phyloP scores from a whole-genome alignment of 2,888 invertebrate genomes.

The Caenorhabditis auriculariae region DNA sequence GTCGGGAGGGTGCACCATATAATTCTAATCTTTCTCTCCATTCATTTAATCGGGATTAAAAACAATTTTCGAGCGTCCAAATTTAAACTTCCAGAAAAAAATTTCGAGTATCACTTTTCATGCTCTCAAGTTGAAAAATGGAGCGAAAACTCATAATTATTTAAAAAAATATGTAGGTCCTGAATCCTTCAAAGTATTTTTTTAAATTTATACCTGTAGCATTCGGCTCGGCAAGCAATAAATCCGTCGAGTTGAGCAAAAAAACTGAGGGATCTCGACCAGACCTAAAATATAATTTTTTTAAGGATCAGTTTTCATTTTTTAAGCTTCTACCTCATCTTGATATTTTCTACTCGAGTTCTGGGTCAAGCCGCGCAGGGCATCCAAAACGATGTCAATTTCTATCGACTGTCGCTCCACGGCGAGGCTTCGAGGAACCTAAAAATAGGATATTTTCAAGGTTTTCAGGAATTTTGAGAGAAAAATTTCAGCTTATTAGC shows the following conservation, averaged over 20 bases:
- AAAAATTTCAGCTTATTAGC: slow-evolving; percentile 3
- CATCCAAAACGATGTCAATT: slow-evolving; percentile 39
- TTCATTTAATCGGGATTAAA: too few relatives aligned
- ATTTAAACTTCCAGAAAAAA: too few relatives aligned
- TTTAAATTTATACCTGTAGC: slow-evolving; percentile 29
- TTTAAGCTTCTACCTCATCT: slow-evolving; percentile 24
- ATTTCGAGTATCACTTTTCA: too few relatives aligned
- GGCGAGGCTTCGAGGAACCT: slow-evolving; percentile 32
- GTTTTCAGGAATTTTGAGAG: background rate
- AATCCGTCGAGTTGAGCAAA: slow-evolving; percentile 48
- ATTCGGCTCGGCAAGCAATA: slow-evolving; percentile 46
- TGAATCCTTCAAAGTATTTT: too few relatives aligned
- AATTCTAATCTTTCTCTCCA: too few relatives aligned
- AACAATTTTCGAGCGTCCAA: too few relatives aligned
- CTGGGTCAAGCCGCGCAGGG: slow-evolving; percentile 29
- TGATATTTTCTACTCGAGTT: slow-evolving; percentile 41
- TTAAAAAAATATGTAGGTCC: too few relatives aligned
- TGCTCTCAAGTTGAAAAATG: too few relatives aligned
- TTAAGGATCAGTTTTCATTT: background rate
- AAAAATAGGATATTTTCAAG: background rate
- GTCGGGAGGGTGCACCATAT: too few relatives aligned
- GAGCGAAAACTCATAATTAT: too few relatives aligned
- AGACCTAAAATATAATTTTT: slow-evolving; percentile 27
- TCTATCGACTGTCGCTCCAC: slow-evolving; percentile 40
- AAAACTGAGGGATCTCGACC: slow-evolving; percentile 56